Base-by-base conservation (phyloP, 37 sponge, comb jelly and placozoan genomes). In the Halichondria panicea region DNA sequence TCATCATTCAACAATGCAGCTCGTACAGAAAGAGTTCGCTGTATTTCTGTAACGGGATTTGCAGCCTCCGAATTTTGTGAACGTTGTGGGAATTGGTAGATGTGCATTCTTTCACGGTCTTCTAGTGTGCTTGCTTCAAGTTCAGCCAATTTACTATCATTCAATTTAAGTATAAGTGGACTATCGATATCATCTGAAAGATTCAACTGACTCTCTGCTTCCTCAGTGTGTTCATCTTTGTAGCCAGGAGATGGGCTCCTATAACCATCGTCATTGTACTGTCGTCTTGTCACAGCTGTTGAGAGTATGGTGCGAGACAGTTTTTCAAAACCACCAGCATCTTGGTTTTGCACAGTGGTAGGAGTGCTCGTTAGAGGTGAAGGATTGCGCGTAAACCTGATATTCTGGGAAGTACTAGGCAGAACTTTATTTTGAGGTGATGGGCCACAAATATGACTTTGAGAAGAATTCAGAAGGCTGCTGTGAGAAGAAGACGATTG, bases 21-120 rank as follows among this genome's bases (percentile, higher is more conserved):
- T 36, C 15, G 46, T 42, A 35, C 52, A 7, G 35, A 21, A 21
- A 9, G 4, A 33, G 22, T 27, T 22, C 25, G 41, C 4, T 37
- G 32, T 57, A 38, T 35, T 3, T 25, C 22, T 57, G 13, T 9
- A 2, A 15, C 7, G 1, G 32, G 18, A 4, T 1, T 5, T 21
- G 53, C 1, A 43, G 22, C 9, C 9, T 2, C 27, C 15, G 11
- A 18, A 4, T 18, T 64, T 3, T 19, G 35, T 5, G 44, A 24
- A 43, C 43, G 41, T 27, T 72, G 73, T 27, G 81, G 81, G 50
- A 81, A 71, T 33, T 70, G 41, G 44, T 71, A 81, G 18, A 81
- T 56, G 35, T 71, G 48, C 0, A 1, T 63, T 31, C 43, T 61
- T n/a, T 25, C 1, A 38, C 63, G 28, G 27, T 81, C 81, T 19